Evolutionary conservation across 2,888 invertebrate species (phyloP).

Genomic region (Eubasilissa splendida): DNA sequence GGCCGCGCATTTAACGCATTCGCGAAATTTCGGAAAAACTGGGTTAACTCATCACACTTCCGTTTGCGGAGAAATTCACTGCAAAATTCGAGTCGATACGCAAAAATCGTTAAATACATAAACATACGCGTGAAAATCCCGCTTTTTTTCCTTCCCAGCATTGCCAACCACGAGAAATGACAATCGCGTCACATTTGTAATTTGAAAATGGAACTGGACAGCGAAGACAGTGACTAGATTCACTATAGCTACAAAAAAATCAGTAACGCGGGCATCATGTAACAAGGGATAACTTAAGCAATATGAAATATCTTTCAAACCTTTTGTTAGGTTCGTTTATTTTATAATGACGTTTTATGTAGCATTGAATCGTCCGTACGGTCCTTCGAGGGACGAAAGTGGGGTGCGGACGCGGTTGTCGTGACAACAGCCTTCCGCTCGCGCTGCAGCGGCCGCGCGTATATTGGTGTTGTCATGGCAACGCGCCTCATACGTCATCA

Average conservation of each 20-base stretch:
- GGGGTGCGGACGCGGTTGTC: conserved; percentile 44
- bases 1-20: too few species aligned
- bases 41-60: too few species aligned
- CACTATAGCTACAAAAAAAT: too few species aligned
- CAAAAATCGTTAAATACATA: not conserved
- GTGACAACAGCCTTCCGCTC: conserved; percentile 38
- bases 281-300: not conserved
- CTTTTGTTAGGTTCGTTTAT: not conserved
- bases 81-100: too few species aligned
- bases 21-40: too few species aligned
- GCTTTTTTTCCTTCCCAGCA: conserved; percentile 2
- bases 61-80: too few species aligned
- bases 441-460: conserved; percentile 33
- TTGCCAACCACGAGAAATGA: not conserved
- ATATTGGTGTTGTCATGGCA: conserved; percentile 50
- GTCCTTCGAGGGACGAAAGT: not conserved
- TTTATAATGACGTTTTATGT: not conserved
- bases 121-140: conserved; percentile 5
- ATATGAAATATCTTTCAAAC: not conserved
- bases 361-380: not conserved
- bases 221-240: not conserved
- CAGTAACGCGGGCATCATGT: not conserved
- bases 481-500: conserved; percentile 47
- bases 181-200: not conserved
- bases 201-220: conserved; percentile 21